Percentiles rank a stretch among this genome's conserved stretches.
Conservation (phyloP, 2,797 vertebrate species). For the Zalophus californianus region DNA sequence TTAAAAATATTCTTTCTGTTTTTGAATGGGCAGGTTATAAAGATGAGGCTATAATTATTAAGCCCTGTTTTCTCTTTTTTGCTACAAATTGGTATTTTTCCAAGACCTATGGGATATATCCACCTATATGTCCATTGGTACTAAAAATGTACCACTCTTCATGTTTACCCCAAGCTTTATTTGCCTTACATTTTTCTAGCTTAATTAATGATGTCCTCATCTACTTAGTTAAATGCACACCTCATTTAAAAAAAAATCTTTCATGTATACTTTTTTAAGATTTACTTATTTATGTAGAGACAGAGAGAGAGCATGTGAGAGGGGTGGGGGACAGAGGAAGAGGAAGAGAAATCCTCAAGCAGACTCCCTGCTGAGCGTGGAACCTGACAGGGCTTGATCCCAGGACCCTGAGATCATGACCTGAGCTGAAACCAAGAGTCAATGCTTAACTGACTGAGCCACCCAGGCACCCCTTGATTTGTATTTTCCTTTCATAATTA, state of each 20-base stretch:
- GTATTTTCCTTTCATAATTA: too few relatives aligned
- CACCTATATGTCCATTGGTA: not conserved
- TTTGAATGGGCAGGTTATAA: not conserved
- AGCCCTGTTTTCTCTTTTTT: not conserved
- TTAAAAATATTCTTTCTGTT: not conserved
- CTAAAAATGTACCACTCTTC: not conserved
- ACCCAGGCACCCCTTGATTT: not conserved
- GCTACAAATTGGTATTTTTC: not conserved
- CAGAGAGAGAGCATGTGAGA: not conserved
- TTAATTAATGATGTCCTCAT: not conserved
- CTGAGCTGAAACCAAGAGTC: not conserved
- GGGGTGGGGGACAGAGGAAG: not conserved
- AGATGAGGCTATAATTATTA: not conserved
- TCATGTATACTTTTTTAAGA: not conserved
- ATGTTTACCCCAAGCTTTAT: not conserved
- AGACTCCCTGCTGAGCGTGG: not conserved
- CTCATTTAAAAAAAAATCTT: not conserved
- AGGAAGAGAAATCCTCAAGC: not conserved
- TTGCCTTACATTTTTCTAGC: not conserved
- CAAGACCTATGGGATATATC: not conserved
- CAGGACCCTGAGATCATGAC: not conserved
- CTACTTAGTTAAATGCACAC: not conserved
- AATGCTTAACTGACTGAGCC: not conserved
- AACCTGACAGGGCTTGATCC: not conserved
- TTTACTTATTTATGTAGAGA: not conserved